Base-by-base conservation (phyloP, 2,888 invertebrate species). In the Cerceris rybyensis region DNA sequence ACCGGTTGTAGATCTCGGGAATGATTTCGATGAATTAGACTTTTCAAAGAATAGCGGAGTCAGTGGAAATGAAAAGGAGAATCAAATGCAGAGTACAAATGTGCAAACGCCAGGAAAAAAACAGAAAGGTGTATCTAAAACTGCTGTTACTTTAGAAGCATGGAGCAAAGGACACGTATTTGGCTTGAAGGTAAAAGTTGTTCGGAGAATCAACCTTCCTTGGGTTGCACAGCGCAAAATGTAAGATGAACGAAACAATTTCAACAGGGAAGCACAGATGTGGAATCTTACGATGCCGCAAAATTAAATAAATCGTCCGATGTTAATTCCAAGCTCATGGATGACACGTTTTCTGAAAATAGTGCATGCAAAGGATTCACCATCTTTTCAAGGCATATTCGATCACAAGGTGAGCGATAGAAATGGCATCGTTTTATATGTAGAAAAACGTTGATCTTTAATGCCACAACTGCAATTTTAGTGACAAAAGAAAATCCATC, bases 111-210 rank as follows among this genome's bases (percentile, higher is more conserved):
- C 50, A 1, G 7, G 0, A 8, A 42, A 41, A 14, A 11, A 49
- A n/a, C 59, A 54, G 8, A 73, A 81, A 65, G 66, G 13, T 1
- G 6, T 54, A 42, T n/a, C 50, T n/a, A 70, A 52, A 14, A 74
- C 67, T 11, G 39, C 71, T 65, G 42, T 81, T 41, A 86, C 89
- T 14, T 75, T 82, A 16, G 82, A 86, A 28, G 79, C 80, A 14
- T 92, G 92, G 92, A 92, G 92, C 70, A 91, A 88, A 78, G 92
- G 92, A n/a, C 91, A 90, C n/a, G 70, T 89, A n/a, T 67, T 84
- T 49, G 87, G 81, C 59, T 75, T 90, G 28, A 80, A 87, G 69
- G 88, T 89, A 82, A 82, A 64, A 55, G 7, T 60, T 41, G n/a
- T 11, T 46, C 50, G 52, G 0, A 13, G 54, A 2, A 43, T 41